These are phyloP conservation scores for Malthinus flaveolus DNA, from an alignment of 2,888 invertebrate species.

Conservation along the genomic window DNA sequence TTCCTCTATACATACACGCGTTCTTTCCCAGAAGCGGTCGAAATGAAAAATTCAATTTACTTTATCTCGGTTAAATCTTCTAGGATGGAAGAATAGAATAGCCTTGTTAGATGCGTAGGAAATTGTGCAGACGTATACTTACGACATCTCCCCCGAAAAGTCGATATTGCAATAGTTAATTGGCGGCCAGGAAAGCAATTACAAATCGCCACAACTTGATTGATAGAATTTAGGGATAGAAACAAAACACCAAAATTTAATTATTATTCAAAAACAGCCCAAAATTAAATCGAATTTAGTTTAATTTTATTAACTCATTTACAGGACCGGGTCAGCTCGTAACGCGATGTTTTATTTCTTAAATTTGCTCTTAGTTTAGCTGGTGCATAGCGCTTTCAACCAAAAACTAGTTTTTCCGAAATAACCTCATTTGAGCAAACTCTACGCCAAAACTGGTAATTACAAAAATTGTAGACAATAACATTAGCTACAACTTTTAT, in stretches of 20 bases:
- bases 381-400: too few relatives aligned
- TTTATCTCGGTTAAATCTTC: constrained; percentile 44
- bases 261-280: constrained; percentile 28
- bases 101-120: constrained; percentile 32
- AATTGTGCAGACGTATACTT: constrained; percentile 17
- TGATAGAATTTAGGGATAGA: constrained; percentile 18
- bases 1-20: constrained; percentile 32
- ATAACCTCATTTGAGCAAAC: too few relatives aligned
- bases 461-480: too few relatives aligned
- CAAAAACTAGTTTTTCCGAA: too few relatives aligned
- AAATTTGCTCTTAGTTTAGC: too few relatives aligned
- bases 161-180: constrained; percentile 29
- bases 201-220: constrained; percentile 22
- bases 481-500: too few relatives aligned
- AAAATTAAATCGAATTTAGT: constrained; percentile 30
- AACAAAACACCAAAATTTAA: constrained; percentile 26
- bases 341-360: too few relatives aligned
- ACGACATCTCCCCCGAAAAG: constrained; percentile 1
- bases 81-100: constrained; percentile 36
- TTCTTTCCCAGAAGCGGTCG: constrained; percentile 30
- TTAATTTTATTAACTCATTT: constrained; percentile 11
- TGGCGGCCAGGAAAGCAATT: constrained; percentile 31
- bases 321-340: too few relatives aligned
- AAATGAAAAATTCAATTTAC: constrained; percentile 47
- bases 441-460: too few relatives aligned